phyloP scores from a whole-genome alignment of 2,888 invertebrate genomes.

The Ophonus ardosiacus region DNA sequence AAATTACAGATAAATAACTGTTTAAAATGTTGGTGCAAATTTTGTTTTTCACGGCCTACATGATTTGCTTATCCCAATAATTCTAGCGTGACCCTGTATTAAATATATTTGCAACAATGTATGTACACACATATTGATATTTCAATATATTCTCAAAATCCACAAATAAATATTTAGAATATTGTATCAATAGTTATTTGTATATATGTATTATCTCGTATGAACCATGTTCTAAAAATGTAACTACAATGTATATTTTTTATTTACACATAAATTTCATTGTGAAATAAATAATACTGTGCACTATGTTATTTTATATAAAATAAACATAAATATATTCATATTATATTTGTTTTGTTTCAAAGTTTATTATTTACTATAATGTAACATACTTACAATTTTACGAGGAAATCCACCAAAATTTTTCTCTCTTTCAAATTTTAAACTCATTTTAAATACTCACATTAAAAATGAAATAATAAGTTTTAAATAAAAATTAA shows the following conservation, averaged over 20 bases:
- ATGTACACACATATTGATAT: not conserved
- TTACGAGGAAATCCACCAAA: not conserved
- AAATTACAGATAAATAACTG: too few relatives aligned
- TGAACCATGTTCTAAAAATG: not conserved
- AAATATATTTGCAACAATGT: not conserved
- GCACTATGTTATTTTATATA: too few relatives aligned
- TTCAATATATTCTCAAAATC: not conserved
- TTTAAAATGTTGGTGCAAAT: too few relatives aligned
- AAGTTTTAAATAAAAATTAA: not conserved
- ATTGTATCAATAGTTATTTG: not conserved
- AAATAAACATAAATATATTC: too few relatives aligned
- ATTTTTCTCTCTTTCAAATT: not conserved
- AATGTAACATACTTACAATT: not conserved
- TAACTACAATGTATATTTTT: not conserved
- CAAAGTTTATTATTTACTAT: too few relatives aligned
- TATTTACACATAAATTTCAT: not conserved
- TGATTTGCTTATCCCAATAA: not conserved
- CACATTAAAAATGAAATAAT: not conserved
- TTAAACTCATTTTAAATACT: conserved; percentile 5
- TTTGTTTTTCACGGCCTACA: too few relatives aligned
- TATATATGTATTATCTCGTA: not conserved
- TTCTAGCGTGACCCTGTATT: too few relatives aligned
- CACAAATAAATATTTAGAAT: not conserved
- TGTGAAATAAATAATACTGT: not conserved
- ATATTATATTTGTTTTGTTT: too few relatives aligned